A percentile compares a stretch with the other conserved stretches of the same genome.
Evolutionary conservation across 1,140 invertebrate genomes (phyloP).

Genomic region (Zaprionus ornatus): DNA sequence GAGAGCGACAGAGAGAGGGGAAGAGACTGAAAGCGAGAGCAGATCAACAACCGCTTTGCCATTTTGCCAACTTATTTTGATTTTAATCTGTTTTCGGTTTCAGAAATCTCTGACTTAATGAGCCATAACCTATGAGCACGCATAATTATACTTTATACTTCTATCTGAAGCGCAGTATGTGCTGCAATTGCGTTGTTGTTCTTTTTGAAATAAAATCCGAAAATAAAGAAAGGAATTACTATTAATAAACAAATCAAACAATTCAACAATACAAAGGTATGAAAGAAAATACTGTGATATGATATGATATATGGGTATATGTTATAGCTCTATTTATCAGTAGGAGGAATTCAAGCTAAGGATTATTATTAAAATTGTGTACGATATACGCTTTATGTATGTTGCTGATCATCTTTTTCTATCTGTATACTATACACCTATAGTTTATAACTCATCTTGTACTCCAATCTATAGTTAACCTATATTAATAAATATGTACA

Average conservation of each 20-base stretch:
- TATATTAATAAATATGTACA: too few relatives aligned
- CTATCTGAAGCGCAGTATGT: neutral
- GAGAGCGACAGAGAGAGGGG: neutral
- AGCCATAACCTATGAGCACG: slow-evolving; percentile 15
- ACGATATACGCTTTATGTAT: too few relatives aligned
- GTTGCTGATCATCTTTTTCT: too few relatives aligned
- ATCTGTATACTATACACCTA: too few relatives aligned
- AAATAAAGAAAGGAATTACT: neutral
- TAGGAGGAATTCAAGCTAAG: too few relatives aligned
- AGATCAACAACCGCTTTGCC: slow-evolving; percentile 2
- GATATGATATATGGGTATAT: too few relatives aligned
- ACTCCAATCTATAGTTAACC: too few relatives aligned
- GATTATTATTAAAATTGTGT: too few relatives aligned
- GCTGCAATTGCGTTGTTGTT: slow-evolving; percentile 1
- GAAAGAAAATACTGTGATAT: too few relatives aligned
- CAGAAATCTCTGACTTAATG: slow-evolving; percentile 14
- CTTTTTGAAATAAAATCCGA: neutral
- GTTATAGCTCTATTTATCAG: too few relatives aligned
- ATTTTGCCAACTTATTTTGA: neutral
- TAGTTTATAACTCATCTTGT: too few relatives aligned
- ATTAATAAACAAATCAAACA: neutral
- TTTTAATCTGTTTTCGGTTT: slow-evolving; percentile 24
- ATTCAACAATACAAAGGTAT: neutral
- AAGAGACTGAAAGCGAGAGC: neutral
- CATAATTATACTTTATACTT: slow-evolving; percentile 13